Conservation (phyloP, 2,113 vertebrate genomes). For the Empidonax traillii region DNA sequence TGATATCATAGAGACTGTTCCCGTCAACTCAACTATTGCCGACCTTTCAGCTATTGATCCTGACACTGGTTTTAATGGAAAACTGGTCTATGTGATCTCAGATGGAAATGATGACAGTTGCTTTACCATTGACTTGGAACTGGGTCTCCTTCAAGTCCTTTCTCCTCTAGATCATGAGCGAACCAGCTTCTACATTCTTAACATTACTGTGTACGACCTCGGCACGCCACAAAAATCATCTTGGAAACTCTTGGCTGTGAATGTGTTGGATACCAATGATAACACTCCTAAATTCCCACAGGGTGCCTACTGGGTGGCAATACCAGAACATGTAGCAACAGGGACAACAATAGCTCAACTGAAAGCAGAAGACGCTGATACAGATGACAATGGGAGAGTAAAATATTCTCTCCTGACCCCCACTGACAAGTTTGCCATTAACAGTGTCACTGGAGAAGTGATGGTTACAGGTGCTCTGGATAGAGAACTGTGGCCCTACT, state of each 20-base stretch:
- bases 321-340: constrained; percentile 82
- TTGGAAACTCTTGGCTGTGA: constrained; percentile 91
- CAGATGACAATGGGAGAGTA: constrained; percentile 79
- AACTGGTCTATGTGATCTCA: constrained; percentile 86
- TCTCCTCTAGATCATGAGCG: constrained; percentile 87
- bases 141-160: constrained; percentile 83
- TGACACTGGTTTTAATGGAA: constrained; percentile 88
- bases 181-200: constrained; percentile 90
- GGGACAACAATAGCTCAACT: constrained; percentile 82
- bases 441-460: constrained; percentile 85
- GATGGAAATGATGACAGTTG: constrained; percentile 92
- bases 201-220: constrained; percentile 91
- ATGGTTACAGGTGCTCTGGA: constrained; percentile 82
- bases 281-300: constrained; percentile 86
- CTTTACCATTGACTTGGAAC: constrained; percentile 86
- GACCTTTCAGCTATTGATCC: constrained; percentile 83
- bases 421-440: constrained; percentile 83
- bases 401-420: constrained; percentile 84
- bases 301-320: constrained; percentile 80
- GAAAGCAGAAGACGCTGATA: constrained; percentile 81
- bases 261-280: constrained; percentile 91
- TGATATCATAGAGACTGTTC: constrained; percentile 81
- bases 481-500: constrained; percentile 80
- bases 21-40: constrained; percentile 79
- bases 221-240: constrained; percentile 87